Evolutionary conservation across 2,888 invertebrate species (phyloP).

Genomic region (Disparrhopalites patrizii): DNA sequence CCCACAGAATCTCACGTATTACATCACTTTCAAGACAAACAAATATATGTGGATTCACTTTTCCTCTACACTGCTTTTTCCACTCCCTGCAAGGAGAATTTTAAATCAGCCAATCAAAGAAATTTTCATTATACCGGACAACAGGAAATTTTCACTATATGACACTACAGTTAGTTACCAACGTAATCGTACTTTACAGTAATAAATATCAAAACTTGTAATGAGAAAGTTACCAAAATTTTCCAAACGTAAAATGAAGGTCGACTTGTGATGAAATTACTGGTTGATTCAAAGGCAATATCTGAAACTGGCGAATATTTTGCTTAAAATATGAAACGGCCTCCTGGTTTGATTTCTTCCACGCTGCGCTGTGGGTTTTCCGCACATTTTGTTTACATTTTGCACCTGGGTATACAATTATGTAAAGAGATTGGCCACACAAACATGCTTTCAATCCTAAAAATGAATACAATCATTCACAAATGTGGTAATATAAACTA

Average conservation of each 20-base stretch:
- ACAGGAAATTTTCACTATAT: neutral
- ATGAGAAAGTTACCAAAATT: too few species aligned
- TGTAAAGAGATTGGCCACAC: too few species aligned
- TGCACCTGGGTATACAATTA: too few species aligned
- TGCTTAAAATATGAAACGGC: constrained; percentile 16
- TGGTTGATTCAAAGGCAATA: constrained; percentile 31
- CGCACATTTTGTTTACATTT: too few species aligned
- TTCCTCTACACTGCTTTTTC: constrained; percentile 21
- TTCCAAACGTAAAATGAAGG: constrained; percentile 39
- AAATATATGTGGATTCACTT: neutral
- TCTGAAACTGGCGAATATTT: constrained; percentile 23
- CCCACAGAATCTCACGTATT: constrained; percentile 41
- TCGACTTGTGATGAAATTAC: constrained; percentile 33
- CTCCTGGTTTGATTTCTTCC: constrained; percentile 24
- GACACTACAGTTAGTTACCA: too few species aligned
- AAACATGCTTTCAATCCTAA: too few species aligned
- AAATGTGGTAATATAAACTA: too few species aligned
- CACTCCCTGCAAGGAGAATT: constrained; percentile 37
- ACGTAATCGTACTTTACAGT: too few species aligned
- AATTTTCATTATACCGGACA: too few species aligned
- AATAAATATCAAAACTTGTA: too few species aligned
- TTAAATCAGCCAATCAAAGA: neutral
- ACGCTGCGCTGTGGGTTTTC: too few species aligned
- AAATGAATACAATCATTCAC: too few species aligned
- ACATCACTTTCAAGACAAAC: constrained; percentile 32